A percentile compares a stretch with the other conserved stretches of the same genome.
Evolutionary conservation across 2,888 invertebrate species (phyloP).

Genomic region (Aphidoletes aphidimyza): DNA sequence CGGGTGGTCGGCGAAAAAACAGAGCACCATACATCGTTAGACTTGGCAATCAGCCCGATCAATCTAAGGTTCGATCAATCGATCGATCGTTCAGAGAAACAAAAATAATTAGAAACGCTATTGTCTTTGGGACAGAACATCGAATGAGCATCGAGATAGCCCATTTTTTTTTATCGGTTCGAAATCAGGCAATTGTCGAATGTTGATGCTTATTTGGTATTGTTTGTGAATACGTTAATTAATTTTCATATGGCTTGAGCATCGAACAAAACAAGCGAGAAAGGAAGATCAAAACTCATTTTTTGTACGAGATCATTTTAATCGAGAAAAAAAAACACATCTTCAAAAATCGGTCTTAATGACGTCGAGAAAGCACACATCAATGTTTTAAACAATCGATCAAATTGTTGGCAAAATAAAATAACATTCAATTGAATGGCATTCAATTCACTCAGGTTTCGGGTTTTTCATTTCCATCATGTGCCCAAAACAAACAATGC

Average conservation of each 20-base stretch:
- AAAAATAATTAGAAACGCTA: conserved; percentile 39
- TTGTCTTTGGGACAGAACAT: not conserved
- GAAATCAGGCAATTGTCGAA: not conserved
- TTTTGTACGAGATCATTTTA: no score
- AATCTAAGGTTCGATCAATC: not conserved
- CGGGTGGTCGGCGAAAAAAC: conserved; percentile 50
- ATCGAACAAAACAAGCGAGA: not conserved
- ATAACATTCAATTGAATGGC: conserved; percentile 1
- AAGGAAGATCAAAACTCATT: conserved; percentile 2
- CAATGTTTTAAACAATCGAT: conserved; percentile 9
- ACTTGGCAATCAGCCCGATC: not conserved
- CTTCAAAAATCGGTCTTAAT: no score
- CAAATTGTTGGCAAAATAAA: conserved; percentile 53
- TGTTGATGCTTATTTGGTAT: not conserved
- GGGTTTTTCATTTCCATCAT: not conserved
- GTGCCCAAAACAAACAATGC: no score
- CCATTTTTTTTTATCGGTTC: not conserved
- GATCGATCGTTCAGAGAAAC: not conserved
- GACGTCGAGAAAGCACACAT: not conserved
- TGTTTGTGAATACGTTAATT: not conserved
- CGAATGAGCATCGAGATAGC: conserved; percentile 11
- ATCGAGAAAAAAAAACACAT: not conserved
- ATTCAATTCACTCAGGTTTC: not conserved
- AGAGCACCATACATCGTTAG: conserved; percentile 2
- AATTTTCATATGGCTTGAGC: not conserved